Base-by-base conservation (phyloP, 2,113 vertebrate species). In the Entelurus aequoreus region DNA sequence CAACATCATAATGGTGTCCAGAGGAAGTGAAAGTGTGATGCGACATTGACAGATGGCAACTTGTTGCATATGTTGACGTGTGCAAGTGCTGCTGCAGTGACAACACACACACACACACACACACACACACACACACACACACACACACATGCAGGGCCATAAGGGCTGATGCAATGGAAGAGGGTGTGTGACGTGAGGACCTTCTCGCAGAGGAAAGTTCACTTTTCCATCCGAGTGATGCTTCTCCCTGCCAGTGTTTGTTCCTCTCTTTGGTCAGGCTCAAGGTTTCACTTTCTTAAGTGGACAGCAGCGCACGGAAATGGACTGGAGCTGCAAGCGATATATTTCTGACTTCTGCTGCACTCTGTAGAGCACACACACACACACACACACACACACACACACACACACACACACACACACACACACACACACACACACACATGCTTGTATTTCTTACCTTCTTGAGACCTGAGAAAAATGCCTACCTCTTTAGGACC, bases 261-360 rank as follows among this genome's bases (percentile, higher is more conserved):
- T 56, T 55, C 65, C 65, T 65, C 13, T 60, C 28, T 21, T 51
- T 49, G 38, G 70, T 65, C 57, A n/a, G 72, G 59, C 76, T 67
- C 65, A 74, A 47, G 50, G 66, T 79, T 66, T 59, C 69, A 66
- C 68, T 82, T 77, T 68, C 63, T 61, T 62, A 86, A 78, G 74
- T 74, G 81, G 84, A 85, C 79, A 80, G 63, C 65, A 63, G 35
- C 76, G 83, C 69, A 82, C 83, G 79, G 80, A 85, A 86, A 83
- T 68, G 46, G 67, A 80, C 69, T 76, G 52, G 59, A 44, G 28
- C 48, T 62, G 46, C 21, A 66, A 67, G 63, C 47, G 54, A n/a
- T 15, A 47, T 59, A 57, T 63, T 63, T 76, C 66, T 73, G 60
- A 66, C 57, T 71, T 63, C 60, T 74, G 74, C 75, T 60, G 60